A percentile compares a stretch with the other conserved stretches of the same genome.
Evolutionary conservation across 2,797 vertebrate genomes (phyloP).

Genomic region (Poecilia velifera): DNA sequence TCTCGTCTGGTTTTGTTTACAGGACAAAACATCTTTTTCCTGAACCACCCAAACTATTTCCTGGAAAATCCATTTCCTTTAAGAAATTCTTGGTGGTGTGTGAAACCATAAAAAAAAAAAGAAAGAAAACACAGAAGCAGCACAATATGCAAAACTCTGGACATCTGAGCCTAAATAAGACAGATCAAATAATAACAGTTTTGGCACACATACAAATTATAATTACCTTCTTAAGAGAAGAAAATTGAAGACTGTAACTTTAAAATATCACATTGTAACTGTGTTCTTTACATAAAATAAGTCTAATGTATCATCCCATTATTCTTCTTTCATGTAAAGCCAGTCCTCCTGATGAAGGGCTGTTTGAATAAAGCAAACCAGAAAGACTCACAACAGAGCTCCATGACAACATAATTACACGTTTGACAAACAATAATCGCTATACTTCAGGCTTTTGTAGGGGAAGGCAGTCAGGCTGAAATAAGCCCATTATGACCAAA

Average conservation of each 20-base stretch:
- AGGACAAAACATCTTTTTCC: not conserved
- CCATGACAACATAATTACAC: not conserved
- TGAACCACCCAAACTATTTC: not conserved
- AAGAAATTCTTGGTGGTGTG: not conserved
- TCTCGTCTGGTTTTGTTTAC: not conserved
- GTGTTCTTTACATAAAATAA: not conserved
- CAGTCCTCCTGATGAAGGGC: not conserved
- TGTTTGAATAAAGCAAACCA: not conserved
- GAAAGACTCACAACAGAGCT: not conserved
- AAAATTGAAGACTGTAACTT: not conserved
- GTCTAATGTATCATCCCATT: not conserved
- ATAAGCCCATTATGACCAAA: not conserved
- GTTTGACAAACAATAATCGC: not conserved
- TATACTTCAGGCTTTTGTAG: not conserved
- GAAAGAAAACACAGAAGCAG: not conserved
- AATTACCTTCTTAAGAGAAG: not conserved
- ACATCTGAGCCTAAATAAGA: not conserved
- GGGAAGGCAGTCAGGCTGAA: not conserved
- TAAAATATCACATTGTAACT: not conserved
- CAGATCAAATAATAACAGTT: not conserved
- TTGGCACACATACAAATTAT: not conserved
- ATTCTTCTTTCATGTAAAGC: not conserved
- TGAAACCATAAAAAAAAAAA: not conserved
- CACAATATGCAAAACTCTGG: not conserved
- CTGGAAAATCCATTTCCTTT: conserved; percentile 5